Conservation (phyloP, 2,113 vertebrate genomes). For the Helogale parvula region DNA sequence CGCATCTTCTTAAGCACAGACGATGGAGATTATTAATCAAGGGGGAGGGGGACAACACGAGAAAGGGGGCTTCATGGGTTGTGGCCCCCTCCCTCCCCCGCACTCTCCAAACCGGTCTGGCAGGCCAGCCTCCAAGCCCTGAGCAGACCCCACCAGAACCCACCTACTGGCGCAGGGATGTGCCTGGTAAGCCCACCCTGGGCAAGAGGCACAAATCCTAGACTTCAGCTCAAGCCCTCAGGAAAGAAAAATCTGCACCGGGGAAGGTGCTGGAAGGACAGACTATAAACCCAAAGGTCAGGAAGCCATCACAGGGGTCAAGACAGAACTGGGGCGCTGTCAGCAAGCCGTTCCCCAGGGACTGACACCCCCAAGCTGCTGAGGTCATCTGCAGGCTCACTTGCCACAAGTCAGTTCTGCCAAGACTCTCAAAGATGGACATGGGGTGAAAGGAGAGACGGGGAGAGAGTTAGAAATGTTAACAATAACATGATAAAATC, state of each 20-base stretch:
- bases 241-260: neutral
- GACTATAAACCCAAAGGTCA: neutral
- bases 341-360: neutral
- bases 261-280: neutral
- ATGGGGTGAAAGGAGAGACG: neutral
- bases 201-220: neutral
- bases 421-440: neutral
- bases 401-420: neutral
- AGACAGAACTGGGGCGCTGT: neutral
- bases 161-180: too few relatives aligned
- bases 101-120: neutral
- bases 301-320: neutral
- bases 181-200: too few relatives aligned
- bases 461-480: neutral
- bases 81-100: too few relatives aligned
- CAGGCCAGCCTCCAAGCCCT: neutral
- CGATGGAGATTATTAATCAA: neutral
- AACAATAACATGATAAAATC: neutral
- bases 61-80: too few relatives aligned
- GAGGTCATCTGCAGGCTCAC: neutral
- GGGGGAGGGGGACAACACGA: neutral
- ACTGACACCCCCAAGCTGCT: accelerated
- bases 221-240: neutral
- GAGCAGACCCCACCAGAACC: neutral
- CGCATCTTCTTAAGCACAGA: neutral